These are phyloP conservation scores for Tenthredo amoena DNA, from an alignment of 2,888 invertebrate genomes.

Conservation along the genomic window DNA sequence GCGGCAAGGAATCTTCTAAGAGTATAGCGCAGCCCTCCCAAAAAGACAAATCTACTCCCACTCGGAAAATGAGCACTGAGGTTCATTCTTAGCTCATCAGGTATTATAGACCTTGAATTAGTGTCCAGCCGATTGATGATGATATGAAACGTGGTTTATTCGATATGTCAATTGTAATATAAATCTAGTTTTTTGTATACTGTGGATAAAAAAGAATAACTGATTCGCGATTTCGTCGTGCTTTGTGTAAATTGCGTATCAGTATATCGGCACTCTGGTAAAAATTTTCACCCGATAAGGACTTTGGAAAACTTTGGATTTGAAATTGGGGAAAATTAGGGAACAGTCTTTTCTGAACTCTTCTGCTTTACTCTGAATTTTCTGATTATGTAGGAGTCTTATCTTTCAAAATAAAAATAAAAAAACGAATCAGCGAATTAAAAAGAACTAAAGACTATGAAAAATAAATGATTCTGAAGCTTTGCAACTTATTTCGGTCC, in stretches of 20 bases:
- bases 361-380: no score
- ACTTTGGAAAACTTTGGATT: no score
- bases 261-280: no score
- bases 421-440: no score
- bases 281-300: no score
- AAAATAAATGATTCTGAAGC: no score
- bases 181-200: background rate
- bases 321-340: no score
- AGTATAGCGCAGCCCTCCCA: background rate
- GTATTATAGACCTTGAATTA: background rate
- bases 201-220: background rate
- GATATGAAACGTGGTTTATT: background rate
- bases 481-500: background rate
- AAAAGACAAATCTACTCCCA: background rate
- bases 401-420: no score
- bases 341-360: no score
- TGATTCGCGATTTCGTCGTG: background rate
- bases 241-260: background rate
- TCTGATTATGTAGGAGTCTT: no score
- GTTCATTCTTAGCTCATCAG: background rate
- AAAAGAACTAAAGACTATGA: no score
- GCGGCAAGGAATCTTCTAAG: background rate
- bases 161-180: background rate
- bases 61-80: constrained; percentile 23
- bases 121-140: background rate